Conservation (phyloP, 2,888 invertebrate species). For the Tiliacea aurago region DNA sequence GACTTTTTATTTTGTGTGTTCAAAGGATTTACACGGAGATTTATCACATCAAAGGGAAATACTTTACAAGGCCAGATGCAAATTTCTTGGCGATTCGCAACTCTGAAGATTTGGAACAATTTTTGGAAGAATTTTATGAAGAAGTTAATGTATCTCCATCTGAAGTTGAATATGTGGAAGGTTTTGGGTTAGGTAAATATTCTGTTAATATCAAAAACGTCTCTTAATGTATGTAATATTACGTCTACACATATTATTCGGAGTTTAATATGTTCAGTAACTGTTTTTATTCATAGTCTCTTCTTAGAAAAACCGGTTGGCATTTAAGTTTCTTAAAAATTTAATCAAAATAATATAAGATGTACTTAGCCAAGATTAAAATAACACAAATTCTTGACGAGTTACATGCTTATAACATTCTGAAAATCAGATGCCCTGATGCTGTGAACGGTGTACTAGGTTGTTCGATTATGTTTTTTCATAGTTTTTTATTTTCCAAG, state of each 20-base stretch:
- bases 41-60: slow-evolving; percentile 23
- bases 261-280: not conserved
- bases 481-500: no score
- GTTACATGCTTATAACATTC: no score
- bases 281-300: not conserved
- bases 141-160: slow-evolving; percentile 21
- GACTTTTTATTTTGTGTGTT: not conserved
- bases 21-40: slow-evolving; percentile 27
- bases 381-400: no score
- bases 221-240: not conserved
- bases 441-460: not conserved
- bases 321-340: not conserved
- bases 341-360: not conserved
- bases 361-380: not conserved
- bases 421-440: not conserved
- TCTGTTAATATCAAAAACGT: not conserved
- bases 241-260: not conserved
- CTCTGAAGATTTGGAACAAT: slow-evolving; percentile 9
- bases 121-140: slow-evolving; percentile 24
- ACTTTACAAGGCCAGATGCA: slow-evolving; percentile 14
- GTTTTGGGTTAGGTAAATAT: slow-evolving; percentile 10
- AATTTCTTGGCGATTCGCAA: slow-evolving; percentile 24
- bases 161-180: slow-evolving; percentile 27
- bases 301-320: not conserved
- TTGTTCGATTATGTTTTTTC: not conserved